Conservation (phyloP, 2,888 invertebrate genomes). For the Halictus ligatus region DNA sequence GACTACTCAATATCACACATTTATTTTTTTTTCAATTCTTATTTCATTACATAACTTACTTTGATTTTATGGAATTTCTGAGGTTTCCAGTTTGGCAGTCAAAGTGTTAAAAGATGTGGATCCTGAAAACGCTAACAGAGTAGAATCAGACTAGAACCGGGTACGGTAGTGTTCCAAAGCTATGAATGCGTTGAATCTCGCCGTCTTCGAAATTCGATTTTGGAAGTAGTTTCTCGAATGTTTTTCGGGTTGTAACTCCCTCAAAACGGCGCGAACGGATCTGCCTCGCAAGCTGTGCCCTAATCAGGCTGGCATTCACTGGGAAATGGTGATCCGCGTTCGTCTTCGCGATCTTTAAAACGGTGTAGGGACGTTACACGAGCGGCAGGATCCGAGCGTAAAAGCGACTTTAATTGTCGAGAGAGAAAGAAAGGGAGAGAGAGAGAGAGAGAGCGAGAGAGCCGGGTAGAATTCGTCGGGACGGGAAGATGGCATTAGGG, state of each 20-base stretch:
- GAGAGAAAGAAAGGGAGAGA: neutral
- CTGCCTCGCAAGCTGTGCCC: neutral
- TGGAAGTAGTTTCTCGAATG: neutral
- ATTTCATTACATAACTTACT: no score
- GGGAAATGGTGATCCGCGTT: neutral
- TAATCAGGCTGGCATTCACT: constrained; percentile 3
- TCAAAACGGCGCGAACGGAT: neutral
- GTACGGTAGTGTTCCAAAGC: no score
- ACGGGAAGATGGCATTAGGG: neutral
- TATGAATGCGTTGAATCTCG: neutral
- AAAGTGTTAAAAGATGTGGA: no score
- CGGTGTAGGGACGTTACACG: neutral
- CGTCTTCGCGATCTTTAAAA: neutral
- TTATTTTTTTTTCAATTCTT: no score
- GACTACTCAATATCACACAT: no score
- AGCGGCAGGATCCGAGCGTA: neutral
- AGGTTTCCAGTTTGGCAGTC: no score
- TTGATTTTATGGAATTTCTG: no score
- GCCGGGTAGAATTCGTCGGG: neutral
- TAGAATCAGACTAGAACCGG: no score
- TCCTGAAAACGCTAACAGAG: no score
- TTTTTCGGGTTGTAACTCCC: neutral
- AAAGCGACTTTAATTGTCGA: constrained; percentile 10
- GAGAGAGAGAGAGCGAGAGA: no score
- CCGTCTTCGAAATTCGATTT: neutral